A percentile compares a stretch with the other conserved stretches of the same genome.
Conservation (phyloP, 2,113 vertebrate genomes). For the Cyanocitta stelleri region DNA sequence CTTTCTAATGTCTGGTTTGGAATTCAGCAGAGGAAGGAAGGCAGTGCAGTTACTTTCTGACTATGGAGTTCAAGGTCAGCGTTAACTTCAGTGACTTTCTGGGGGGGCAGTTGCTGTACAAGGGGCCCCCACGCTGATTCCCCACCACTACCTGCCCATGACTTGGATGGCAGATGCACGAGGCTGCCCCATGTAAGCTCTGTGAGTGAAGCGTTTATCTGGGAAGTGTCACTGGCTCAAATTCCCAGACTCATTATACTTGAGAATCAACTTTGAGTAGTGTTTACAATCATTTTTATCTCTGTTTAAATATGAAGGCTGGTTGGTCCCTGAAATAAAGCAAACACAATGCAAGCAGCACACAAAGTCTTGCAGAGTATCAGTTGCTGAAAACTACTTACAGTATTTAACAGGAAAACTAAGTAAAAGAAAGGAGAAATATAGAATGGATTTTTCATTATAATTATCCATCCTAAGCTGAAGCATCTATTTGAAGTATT, state of each 20-base stretch:
- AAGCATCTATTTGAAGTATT: not conserved
- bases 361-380: not conserved
- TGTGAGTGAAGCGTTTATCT: not conserved
- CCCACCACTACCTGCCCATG: not conserved
- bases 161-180: rapidly evolving
- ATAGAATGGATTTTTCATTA: not conserved
- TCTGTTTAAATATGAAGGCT: not conserved
- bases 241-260: not conserved
- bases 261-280: not conserved
- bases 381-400: not conserved
- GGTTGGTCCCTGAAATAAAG: not conserved
- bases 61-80: not conserved
- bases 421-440: not conserved
- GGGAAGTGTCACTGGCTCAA: not conserved
- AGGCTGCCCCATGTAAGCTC: not conserved
- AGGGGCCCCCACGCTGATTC: not conserved
- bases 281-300: not conserved
- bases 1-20: not conserved
- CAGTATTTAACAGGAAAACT: not conserved
- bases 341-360: not conserved
- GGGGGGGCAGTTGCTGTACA: not conserved
- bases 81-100: not conserved
- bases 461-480: not conserved
- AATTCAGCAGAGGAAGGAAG: not conserved
- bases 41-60: not conserved